Percentiles rank a stretch among this genome's conserved stretches.
phyloP scores from a whole-genome alignment of 1,140 invertebrate genomes.

The Heterodera carotae region DNA sequence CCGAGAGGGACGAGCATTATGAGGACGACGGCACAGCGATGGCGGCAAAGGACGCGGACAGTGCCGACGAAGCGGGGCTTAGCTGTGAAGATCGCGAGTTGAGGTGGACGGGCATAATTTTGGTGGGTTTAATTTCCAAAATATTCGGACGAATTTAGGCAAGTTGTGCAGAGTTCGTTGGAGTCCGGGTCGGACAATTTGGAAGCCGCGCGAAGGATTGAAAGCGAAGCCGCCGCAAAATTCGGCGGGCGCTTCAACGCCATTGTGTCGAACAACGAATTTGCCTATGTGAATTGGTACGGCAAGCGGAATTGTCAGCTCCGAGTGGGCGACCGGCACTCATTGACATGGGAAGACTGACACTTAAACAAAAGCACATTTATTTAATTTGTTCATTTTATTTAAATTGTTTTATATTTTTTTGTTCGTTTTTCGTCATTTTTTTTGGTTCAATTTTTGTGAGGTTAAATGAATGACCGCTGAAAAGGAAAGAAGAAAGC shows the following conservation, averaged over 20 bases:
- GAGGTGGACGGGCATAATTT: too few relatives aligned
- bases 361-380: too few relatives aligned
- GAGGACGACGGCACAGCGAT: conserved; percentile 41
- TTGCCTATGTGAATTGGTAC: conserved; percentile 59
- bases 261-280: conserved; percentile 55
- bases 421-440: too few relatives aligned
- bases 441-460: too few relatives aligned
- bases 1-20: conserved; percentile 28
- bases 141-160: too few relatives aligned
- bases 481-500: too few relatives aligned
- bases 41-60: conserved; percentile 32
- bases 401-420: too few relatives aligned
- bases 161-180: conserved; percentile 30
- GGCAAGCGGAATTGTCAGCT: conserved; percentile 55
- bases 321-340: conserved; percentile 49
- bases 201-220: conserved; percentile 54
- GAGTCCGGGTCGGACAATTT: conserved; percentile 45
- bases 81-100: conserved; percentile 54
- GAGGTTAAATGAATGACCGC: too few relatives aligned
- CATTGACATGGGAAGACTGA: conserved; percentile 57
- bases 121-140: too few relatives aligned
- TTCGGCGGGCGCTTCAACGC: conserved; percentile 57
- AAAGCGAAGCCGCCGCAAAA: conserved; percentile 49
- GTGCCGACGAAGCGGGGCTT: conserved; percentile 30
- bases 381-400: too few relatives aligned